A percentile compares a stretch with the other conserved stretches of the same genome.
These are phyloP conservation scores for Nothobranchius kuhntae DNA, from an alignment of 2,113 vertebrate genomes.

Conservation along the genomic window DNA sequence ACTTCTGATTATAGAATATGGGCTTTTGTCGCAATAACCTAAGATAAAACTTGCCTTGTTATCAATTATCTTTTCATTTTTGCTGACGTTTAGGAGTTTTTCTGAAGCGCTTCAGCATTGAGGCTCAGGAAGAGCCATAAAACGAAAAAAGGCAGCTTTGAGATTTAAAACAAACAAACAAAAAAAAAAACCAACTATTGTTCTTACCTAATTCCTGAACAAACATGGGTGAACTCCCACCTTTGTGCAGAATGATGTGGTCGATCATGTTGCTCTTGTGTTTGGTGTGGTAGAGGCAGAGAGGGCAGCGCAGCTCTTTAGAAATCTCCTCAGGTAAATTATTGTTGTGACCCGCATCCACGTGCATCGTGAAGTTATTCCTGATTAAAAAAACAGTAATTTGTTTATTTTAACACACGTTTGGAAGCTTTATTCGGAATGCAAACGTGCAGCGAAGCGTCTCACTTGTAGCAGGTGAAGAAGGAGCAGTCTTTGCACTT, in stretches of 20 bases:
- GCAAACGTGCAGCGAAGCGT: not conserved
- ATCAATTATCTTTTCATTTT: too few relatives aligned
- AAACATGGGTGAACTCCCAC: constrained; percentile 61
- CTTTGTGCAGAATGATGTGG: constrained; percentile 97
- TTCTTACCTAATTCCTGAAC: too few relatives aligned
- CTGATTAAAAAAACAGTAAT: constrained; percentile 64
- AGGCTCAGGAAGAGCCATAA: too few relatives aligned
- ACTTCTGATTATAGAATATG: too few relatives aligned
- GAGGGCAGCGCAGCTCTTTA: constrained; percentile 95
- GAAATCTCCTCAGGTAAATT: constrained; percentile 84
- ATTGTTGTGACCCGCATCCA: constrained; percentile 90
- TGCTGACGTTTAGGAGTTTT: too few relatives aligned
- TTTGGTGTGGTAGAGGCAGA: constrained; percentile 99
- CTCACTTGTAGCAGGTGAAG: constrained; percentile 99
- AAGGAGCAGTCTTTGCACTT: constrained; percentile 99
- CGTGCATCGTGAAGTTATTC: constrained; percentile 94
- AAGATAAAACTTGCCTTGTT: too few relatives aligned
- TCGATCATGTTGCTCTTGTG: constrained; percentile 98
- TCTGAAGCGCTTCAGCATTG: too few relatives aligned
- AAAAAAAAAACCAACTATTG: too few relatives aligned
- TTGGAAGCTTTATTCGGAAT: not conserved
- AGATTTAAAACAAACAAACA: too few relatives aligned
- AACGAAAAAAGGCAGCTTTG: too few relatives aligned
- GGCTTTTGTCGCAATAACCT: too few relatives aligned
- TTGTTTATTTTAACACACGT: not conserved